Percentiles rank a stretch among this genome's conserved stretches.
phyloP scores from a whole-genome alignment of 2,113 vertebrate species.

The Oryzias curvinotus region DNA sequence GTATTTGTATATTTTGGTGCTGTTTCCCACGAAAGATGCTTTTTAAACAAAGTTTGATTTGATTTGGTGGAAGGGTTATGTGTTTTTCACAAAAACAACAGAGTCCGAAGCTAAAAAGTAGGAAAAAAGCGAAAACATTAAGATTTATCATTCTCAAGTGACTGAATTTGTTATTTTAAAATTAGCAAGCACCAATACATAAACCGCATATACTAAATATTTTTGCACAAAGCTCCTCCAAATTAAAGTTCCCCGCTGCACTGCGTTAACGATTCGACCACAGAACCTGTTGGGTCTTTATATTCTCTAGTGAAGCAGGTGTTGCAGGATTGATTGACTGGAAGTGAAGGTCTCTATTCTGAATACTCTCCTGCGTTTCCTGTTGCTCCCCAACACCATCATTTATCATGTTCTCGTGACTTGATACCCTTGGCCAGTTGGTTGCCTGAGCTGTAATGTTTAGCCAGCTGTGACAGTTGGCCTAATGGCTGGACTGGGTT shows the following conservation, averaged over 20 bases:
- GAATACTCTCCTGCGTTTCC: constrained; percentile 7
- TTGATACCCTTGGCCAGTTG: constrained; percentile 53
- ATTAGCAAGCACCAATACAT: no score
- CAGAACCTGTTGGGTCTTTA: constrained; percentile 12
- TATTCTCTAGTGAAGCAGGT: constrained; percentile 28
- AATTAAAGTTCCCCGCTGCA: neutral
- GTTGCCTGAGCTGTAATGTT: constrained; percentile 57
- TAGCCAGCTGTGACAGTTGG: constrained; percentile 65
- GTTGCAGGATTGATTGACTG: constrained; percentile 17
- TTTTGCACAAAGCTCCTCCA: no score
- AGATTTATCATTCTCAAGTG: no score
- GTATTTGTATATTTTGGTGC: no score
- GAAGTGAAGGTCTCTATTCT: constrained; percentile 28
- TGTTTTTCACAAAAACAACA: no score
- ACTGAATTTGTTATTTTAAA: no score
- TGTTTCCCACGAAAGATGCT: no score
- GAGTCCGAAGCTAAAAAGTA: no score
- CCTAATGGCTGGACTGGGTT: constrained; percentile 58
- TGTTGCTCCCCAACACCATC: constrained; percentile 13
- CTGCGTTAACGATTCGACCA: constrained; percentile 1
- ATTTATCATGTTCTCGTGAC: constrained; percentile 54
- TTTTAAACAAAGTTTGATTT: no score
- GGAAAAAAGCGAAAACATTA: no score
- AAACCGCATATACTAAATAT: no score
- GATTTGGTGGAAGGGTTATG: no score